Percentiles rank a stretch among this genome's conserved stretches.
These are phyloP conservation scores for Caenorhabditis tropicalis DNA, from an alignment of 1,140 invertebrate species.

Conservation along the genomic window DNA sequence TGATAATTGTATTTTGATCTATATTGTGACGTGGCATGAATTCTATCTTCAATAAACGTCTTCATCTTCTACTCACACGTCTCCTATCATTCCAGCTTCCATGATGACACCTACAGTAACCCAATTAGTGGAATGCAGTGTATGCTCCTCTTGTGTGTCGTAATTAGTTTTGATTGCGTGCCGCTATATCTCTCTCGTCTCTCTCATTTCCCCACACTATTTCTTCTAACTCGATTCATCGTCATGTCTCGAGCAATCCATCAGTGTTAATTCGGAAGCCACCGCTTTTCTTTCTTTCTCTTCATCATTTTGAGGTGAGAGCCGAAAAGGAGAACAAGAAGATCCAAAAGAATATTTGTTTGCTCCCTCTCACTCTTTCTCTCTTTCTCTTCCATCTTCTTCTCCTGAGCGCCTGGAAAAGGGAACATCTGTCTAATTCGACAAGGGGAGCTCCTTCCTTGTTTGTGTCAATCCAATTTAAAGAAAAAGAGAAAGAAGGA, in stretches of 20 bases:
- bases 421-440: not conserved
- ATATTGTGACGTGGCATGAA: not conserved
- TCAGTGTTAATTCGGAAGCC: constrained; percentile 50
- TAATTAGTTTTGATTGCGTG: constrained; percentile 41
- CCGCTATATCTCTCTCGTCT: not conserved
- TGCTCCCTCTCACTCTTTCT: not conserved
- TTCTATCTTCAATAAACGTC: not conserved
- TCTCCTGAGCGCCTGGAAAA: not conserved
- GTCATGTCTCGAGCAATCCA: constrained; percentile 24
- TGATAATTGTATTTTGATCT: not conserved
- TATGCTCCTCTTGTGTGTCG: not conserved
- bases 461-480: constrained; percentile 42
- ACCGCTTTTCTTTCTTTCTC: not conserved
- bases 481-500: constrained; percentile 16
- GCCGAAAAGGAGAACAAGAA: not conserved
- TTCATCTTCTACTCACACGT: not conserved
- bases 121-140: constrained; percentile 39
- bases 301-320: constrained; percentile 14
- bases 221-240: constrained; percentile 43
- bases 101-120: constrained; percentile 46
- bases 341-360: not conserved
- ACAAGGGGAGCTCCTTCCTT: not conserved
- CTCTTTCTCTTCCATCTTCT: too few species aligned
- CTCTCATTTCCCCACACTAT: not conserved
- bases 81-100: constrained; percentile 9